Evolutionary conservation across 2,888 invertebrate species (phyloP).

Genomic region (Rhingia campestris): DNA sequence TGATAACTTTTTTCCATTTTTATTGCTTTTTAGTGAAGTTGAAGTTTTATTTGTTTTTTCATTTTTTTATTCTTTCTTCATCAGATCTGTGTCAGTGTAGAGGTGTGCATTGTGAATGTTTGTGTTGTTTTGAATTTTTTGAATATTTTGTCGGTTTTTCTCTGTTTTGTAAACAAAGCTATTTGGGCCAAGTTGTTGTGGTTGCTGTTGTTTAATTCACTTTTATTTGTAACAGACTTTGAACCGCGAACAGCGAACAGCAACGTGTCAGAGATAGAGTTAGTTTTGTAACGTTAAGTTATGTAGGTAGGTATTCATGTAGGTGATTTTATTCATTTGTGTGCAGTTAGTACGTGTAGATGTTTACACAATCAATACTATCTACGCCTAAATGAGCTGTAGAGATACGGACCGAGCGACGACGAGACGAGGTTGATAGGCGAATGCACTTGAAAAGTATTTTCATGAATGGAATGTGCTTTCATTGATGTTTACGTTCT

Average conservation of each 20-base stretch:
- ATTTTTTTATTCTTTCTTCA: constrained; percentile 9
- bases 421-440: not conserved
- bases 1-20: constrained; percentile 53
- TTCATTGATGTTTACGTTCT: constrained; percentile 71
- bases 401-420: constrained; percentile 5
- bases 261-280: constrained; percentile 21
- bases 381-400: constrained; percentile 29
- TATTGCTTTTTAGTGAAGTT: constrained; percentile 48
- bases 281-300: constrained; percentile 35
- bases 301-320: not conserved
- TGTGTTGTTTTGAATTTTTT: constrained; percentile 54
- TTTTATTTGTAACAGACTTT: constrained; percentile 54
- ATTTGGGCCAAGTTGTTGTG: constrained; percentile 63
- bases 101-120: not conserved
- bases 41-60: constrained; percentile 40
- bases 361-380: constrained; percentile 47
- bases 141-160: constrained; percentile 44
- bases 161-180: constrained; percentile 66
- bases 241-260: not conserved
- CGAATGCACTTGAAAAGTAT: constrained; percentile 63
- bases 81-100: constrained; percentile 18
- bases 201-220: constrained; percentile 45
- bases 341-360: constrained; percentile 21
- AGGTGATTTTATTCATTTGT: constrained; percentile 25
- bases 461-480: constrained; percentile 69